Percentiles rank a stretch among this genome's conserved stretches.
phyloP scores from a whole-genome alignment of 2,888 invertebrate species.

The Girardia tigrina region DNA sequence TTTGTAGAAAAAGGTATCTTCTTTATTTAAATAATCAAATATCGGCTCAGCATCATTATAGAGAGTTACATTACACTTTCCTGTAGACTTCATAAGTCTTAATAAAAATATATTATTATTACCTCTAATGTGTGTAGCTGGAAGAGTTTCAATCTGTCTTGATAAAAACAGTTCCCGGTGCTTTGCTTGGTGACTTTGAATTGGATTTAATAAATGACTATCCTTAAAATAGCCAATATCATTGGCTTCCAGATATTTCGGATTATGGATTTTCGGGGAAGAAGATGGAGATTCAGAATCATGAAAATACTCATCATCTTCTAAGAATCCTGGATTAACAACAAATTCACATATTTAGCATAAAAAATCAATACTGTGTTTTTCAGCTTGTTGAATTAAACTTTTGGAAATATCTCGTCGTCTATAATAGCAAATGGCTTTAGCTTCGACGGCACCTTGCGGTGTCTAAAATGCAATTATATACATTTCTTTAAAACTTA shows the following conservation, averaged over 20 bases:
- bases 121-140: constrained; percentile 94
- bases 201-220: background rate
- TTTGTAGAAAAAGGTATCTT: constrained; percentile 98
- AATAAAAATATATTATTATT: background rate
- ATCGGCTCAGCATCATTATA: constrained; percentile 96
- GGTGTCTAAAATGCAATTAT: constrained; percentile 59
- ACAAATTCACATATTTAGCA: background rate
- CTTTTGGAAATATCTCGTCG: constrained; percentile 88
- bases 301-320: background rate
- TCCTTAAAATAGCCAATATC: background rate
- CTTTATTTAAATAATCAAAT: constrained; percentile 85
- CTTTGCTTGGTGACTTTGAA: constrained; percentile 71
- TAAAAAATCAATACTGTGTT: constrained; percentile 62
- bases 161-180: constrained; percentile 95
- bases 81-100: constrained; percentile 52
- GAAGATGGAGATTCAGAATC: background rate
- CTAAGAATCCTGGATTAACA: background rate
- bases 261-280: background rate
- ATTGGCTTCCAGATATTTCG: background rate
- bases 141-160: constrained; percentile 79
- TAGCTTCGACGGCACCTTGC: constrained; percentile 94
- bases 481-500: constrained; percentile 25
- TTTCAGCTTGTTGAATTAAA: constrained; percentile 89
- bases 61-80: constrained; percentile 94
- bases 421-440: constrained; percentile 97